Conservation (phyloP, 1,140 invertebrate species). For the Drosophila biarmipes region DNA sequence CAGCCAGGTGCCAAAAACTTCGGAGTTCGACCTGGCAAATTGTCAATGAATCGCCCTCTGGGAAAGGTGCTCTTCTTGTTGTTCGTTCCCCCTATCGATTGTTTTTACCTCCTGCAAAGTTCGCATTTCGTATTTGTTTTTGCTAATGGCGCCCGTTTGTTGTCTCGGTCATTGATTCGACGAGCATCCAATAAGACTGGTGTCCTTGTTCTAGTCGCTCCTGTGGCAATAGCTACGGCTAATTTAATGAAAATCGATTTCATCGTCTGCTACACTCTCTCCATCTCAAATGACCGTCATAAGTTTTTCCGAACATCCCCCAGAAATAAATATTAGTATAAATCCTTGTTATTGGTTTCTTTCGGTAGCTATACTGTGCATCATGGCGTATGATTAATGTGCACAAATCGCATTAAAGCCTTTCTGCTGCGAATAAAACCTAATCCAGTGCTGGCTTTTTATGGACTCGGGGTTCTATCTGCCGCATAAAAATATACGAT, state of each 20-base stretch:
- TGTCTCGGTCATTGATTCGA: slow-evolving; percentile 62
- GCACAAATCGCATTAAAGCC: slow-evolving; percentile 70
- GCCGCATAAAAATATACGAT: slow-evolving; percentile 65
- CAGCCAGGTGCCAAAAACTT: slow-evolving; percentile 58
- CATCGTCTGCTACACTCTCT: slow-evolving; percentile 51
- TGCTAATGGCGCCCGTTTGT: slow-evolving; percentile 44
- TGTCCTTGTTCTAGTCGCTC: slow-evolving; percentile 22
- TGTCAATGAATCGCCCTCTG: slow-evolving; percentile 66
- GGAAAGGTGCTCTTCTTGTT: slow-evolving; percentile 10
- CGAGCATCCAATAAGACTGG: slow-evolving; percentile 42
- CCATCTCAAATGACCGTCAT: slow-evolving; percentile 58
- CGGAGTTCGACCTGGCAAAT: slow-evolving; percentile 38
- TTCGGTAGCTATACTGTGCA: slow-evolving; percentile 32
- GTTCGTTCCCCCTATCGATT: slow-evolving; percentile 43
- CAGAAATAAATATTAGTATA: slow-evolving; percentile 56
- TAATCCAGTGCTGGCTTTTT: slow-evolving; percentile 40
- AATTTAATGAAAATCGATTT: slow-evolving; percentile 64
- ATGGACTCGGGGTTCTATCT: slow-evolving; percentile 47
- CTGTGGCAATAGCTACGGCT: slow-evolving; percentile 15
- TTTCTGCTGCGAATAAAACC: slow-evolving; percentile 26
- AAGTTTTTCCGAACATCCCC: slow-evolving; percentile 7
- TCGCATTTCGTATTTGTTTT: slow-evolving; percentile 29
- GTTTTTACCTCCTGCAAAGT: slow-evolving; percentile 47
- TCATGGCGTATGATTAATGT: slow-evolving; percentile 77
- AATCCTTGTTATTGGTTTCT: slow-evolving; percentile 36